phyloP scores from a whole-genome alignment of 2,797 vertebrate species.

The Gallinago solitaria region DNA sequence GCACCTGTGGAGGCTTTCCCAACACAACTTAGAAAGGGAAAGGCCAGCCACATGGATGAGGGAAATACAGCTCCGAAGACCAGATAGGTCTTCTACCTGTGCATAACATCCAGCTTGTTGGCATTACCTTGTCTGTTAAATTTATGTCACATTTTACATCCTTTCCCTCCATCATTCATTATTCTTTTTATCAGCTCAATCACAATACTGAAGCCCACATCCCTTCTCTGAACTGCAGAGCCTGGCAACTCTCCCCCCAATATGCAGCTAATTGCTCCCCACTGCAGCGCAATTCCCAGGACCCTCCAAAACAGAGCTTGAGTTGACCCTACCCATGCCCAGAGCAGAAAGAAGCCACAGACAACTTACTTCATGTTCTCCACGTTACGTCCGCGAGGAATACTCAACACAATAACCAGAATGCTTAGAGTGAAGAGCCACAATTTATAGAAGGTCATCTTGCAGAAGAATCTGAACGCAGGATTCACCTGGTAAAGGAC shows the following conservation, averaged over 20 bases:
- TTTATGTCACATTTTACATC: not conserved
- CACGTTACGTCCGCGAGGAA: not conserved
- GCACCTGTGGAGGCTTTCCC: not conserved
- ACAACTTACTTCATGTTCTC: slow-evolving; percentile 17
- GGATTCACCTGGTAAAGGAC: slow-evolving; percentile 34
- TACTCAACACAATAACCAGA: not conserved
- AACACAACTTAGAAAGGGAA: not conserved
- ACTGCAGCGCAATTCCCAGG: not conserved
- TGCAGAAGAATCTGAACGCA: slow-evolving; percentile 42
- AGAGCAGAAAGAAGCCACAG: not conserved
- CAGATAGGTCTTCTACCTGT: not conserved
- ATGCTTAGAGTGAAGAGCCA: not conserved
- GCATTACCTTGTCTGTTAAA: not conserved
- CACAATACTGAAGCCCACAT: not conserved
- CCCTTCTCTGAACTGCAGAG: not conserved
- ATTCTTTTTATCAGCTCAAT: not conserved
- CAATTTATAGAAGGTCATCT: slow-evolving; percentile 18
- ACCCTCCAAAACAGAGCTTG: not conserved
- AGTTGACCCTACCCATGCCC: not conserved
- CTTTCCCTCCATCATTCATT: not conserved
- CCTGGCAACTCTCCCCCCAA: not conserved
- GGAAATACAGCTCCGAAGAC: not conserved
- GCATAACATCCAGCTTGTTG: not conserved
- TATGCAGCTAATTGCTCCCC: not conserved
- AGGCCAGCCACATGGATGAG: not conserved